Evolutionary conservation across 2,888 invertebrate species (phyloP).

Genomic region (Cephonodes hylas): DNA sequence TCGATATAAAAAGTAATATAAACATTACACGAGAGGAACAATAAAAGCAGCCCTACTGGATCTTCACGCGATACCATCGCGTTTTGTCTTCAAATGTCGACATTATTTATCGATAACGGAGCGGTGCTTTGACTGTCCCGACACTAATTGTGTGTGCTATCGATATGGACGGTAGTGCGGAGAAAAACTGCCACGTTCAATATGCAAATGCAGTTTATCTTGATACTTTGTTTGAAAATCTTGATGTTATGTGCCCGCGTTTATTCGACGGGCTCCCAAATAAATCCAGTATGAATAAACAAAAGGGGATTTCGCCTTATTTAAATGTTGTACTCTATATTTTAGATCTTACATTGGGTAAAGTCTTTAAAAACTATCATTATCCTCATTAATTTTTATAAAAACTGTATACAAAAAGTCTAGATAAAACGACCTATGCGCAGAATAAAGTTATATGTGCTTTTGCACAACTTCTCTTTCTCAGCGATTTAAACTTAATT

Average conservation of each 20-base stretch:
- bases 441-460: too few species aligned
- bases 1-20: conserved; percentile 4
- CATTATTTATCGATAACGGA: conserved; percentile 60
- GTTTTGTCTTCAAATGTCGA: conserved; percentile 71
- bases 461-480: too few species aligned
- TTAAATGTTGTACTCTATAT: too few species aligned
- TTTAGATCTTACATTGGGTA: too few species aligned
- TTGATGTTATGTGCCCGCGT: background rate
- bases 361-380: too few species aligned
- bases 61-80: conserved; percentile 58
- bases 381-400: too few species aligned
- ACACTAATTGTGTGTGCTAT: conserved; percentile 75
- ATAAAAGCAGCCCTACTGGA: conserved; percentile 14
- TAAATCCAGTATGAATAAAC: background rate
- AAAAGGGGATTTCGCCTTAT: background rate
- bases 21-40: conserved; percentile 7
- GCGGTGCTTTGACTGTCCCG: conserved; percentile 56
- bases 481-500: too few species aligned
- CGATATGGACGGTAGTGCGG: conserved; percentile 37
- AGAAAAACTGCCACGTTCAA: conserved; percentile 47
- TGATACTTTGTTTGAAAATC: conserved; percentile 12
- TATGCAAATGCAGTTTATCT: conserved; percentile 53
- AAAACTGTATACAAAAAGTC: too few species aligned
- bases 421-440: too few species aligned
- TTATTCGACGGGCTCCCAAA: background rate